These are phyloP conservation scores for Leptobrachium leishanense DNA, from an alignment of 2,113 vertebrate genomes.

Conservation along the genomic window DNA sequence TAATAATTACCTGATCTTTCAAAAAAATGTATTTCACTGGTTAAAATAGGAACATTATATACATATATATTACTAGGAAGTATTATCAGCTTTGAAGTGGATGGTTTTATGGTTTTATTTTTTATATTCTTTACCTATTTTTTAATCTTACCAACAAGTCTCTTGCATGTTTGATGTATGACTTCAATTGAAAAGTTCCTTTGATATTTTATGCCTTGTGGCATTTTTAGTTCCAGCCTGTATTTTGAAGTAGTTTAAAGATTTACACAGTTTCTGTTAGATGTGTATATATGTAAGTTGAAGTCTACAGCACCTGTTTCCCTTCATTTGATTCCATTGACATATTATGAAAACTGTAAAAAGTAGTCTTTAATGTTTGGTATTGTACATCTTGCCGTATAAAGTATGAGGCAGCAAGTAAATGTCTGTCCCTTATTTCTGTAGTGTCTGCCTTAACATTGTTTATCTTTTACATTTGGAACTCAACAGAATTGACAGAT, in stretches of 20 bases:
- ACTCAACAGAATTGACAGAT: no score
- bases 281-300: conserved; percentile 32
- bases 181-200: conserved; percentile 40
- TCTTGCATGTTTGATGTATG: conserved; percentile 45
- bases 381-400: background rate
- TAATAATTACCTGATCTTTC: background rate
- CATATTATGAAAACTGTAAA: conserved; percentile 4
- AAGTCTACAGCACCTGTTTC: conserved; percentile 17
- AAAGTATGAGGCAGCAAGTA: background rate
- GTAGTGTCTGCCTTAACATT: no score
- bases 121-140: conserved; percentile 38
- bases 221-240: conserved; percentile 29
- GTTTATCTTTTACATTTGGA: no score
- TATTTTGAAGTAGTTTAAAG: conserved; percentile 43
- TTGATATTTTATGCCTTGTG: conserved; percentile 44
- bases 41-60: no score
- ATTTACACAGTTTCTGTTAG: conserved; percentile 35
- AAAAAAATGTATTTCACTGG: no score
- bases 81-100: conserved; percentile 20
- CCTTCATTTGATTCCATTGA: conserved; percentile 7
- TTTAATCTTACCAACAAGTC: conserved; percentile 37
- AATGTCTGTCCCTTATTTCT: no score
- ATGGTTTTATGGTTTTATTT: conserved; percentile 13
- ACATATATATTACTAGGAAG: no score
- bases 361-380: background rate